Base-by-base conservation (phyloP, 2,797 vertebrate species). In the Falco berigora region DNA sequence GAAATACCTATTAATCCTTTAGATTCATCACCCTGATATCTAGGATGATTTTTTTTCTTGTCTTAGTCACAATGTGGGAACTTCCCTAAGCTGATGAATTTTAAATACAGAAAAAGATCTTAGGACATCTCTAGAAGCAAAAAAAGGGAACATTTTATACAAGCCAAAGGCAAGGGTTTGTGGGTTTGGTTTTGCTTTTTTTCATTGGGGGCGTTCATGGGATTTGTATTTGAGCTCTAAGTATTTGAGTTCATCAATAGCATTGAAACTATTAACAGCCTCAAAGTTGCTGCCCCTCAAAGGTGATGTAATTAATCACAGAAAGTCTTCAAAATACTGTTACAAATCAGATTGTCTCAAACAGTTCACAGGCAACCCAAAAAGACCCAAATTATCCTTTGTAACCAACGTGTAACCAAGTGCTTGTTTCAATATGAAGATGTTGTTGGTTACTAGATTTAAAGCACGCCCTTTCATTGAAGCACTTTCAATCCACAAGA, bases 181-280 rank as follows among this genome's bases (percentile, higher is more conserved):
- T 16, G 11, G 2, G 3, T 53, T 56, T 16, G 5, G 4, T 67
- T 27, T 0, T 44, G 6, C 0, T 34, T n/a, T 46, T 78, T 49
- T 58, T 25, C 6, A 27, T 3, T 30, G 11, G 1, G 13, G 10
- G 3, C 38, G 3, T 55, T 63, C 24, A 14, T 1, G 2, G 24
- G 30, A 84, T 63, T 67, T 76, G 6, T 79, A 62, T 21, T 68
- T 69, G 22, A 69, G 38, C 20, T 81, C 32, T 71, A 61, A 64
- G 53, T 44, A 72, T 75, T 22, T 47, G 42, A 59, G 22, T 38
- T 86, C 28, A 62, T 44, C 90, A 92, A 81, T 63, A 25, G 30
- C 20, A 84, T 4, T 46, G 34, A 86, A 88, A 83, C 74, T 19
- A 79, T 63, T 76, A 92, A 72, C 30, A 90, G 15, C 27, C 69